Conservation (phyloP, 2,797 vertebrate genomes). For the Ciconia nigra region DNA sequence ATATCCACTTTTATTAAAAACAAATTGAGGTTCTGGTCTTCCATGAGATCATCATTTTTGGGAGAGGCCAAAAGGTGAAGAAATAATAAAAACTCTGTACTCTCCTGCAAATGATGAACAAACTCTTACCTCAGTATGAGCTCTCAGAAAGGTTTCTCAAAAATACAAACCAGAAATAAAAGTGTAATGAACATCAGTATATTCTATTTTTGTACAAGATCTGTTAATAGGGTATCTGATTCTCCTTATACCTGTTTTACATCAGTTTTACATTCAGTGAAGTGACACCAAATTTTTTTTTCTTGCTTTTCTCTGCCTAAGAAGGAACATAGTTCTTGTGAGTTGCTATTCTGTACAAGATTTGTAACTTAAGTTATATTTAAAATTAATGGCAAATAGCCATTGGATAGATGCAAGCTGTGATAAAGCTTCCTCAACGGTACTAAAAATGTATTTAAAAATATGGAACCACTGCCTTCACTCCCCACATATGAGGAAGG, state of each 20-base stretch:
- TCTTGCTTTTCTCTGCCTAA: neutral
- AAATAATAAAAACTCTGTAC: neutral
- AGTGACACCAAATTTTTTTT: neutral
- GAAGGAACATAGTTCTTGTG: neutral
- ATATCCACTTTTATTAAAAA: neutral
- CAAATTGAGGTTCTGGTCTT: neutral
- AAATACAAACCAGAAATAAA: neutral
- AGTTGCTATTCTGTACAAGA: neutral
- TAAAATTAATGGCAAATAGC: neutral
- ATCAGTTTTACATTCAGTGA: neutral
- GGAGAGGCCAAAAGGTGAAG: neutral
- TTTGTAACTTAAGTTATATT: neutral
- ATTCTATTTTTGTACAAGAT: neutral
- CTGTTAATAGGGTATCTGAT: neutral
- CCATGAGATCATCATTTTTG: constrained; percentile 23
- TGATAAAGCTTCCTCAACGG: neutral
- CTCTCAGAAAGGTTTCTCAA: constrained; percentile 17
- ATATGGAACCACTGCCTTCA: neutral
- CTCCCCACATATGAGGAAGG: neutral
- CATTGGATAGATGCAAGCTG: neutral
- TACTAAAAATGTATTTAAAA: neutral
- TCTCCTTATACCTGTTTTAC: neutral
- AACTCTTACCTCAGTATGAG: neutral
- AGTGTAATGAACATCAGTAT: neutral
- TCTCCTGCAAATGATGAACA: constrained; percentile 46